These are phyloP conservation scores for Drosophila aff. DNA, from an alignment of 1,140 invertebrate species.

Conservation along the genomic window DNA sequence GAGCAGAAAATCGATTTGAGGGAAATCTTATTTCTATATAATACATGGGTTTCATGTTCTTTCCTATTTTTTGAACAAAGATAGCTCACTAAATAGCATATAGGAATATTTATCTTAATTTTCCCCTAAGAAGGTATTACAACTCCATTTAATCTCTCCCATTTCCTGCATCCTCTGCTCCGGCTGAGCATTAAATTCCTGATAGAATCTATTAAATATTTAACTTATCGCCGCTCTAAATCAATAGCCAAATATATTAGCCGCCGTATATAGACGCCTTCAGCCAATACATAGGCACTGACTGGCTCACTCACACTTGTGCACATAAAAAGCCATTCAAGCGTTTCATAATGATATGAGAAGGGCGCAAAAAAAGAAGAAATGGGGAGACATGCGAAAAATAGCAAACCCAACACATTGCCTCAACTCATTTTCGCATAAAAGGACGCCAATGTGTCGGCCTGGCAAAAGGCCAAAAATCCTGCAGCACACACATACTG, in stretches of 20 bases:
- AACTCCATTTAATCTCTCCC: neutral
- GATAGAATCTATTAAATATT: conserved; percentile 59
- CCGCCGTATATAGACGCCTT: conserved; percentile 11
- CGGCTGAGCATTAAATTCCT: conserved; percentile 38
- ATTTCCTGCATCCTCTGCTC: conserved; percentile 8
- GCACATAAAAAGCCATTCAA: conserved; percentile 72
- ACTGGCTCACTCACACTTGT: conserved; percentile 21
- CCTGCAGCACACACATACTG: conserved; percentile 23
- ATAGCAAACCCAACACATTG: conserved; percentile 69
- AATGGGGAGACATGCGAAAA: conserved; percentile 51
- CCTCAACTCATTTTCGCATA: conserved; percentile 82
- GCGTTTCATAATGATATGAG: conserved; percentile 75
- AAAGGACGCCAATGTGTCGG: conserved; percentile 80
- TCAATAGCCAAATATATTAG: conserved; percentile 60
- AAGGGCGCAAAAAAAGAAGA: conserved; percentile 34
- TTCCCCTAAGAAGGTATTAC: neutral
- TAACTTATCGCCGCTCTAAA: conserved; percentile 59
- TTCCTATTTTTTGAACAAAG: neutral
- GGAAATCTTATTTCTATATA: neutral
- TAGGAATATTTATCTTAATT: neutral
- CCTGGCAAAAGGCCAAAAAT: conserved; percentile 80
- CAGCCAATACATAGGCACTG: conserved; percentile 17
- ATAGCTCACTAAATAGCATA: neutral
- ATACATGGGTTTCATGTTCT: neutral
- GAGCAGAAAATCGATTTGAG: neutral